Base-by-base conservation (phyloP, 2,797 vertebrate species). In the Muscicapa comitata region DNA sequence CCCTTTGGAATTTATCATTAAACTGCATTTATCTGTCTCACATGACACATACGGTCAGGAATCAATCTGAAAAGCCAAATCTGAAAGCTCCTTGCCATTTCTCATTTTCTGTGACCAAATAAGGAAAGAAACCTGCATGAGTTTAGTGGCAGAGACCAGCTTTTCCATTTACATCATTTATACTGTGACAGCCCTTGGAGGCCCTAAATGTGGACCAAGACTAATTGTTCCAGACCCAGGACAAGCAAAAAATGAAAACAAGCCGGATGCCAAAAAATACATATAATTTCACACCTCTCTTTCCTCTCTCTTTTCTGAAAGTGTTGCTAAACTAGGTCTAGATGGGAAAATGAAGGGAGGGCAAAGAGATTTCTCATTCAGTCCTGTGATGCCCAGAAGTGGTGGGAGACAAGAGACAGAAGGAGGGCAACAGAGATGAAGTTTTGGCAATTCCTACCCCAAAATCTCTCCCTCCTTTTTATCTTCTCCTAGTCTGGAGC, bases 1-100 rank as follows among this genome's bases (percentile, higher is more conserved):
- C 79, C 76, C 83, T 58, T 89, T 78, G 66, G 88, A 94, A 95
- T 90, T 88, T 86, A 81, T 81, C 72, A 66, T 86, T 90, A 93
- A 84, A 26, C 40, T 78, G 54, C 58, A 81, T 72, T 92, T 80
- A 65, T 71, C 61, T 74, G 40, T 88, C 67, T 86, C 6, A 3
- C 33, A 26, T 66, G 78, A 92, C 85, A 90, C 6, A 11, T 31
- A 58, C 0, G 1, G 51, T 63, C 70, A 93, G 73, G 73, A 86
- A 92, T 90, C 82, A 90, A 68, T 80, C 54, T 74, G 43, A 93
- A 79, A 93, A 91, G 58, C 54, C 70, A 84, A 84, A 91, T 81
- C 50, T 75, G 47, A 95, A 93, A 93, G 25, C 51, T 87, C 58
- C 65, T 65, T 75, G 70, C 75, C 8, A 78, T 94, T 89, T 95